Base-by-base conservation (phyloP, 2,888 invertebrate species). In the Automeris io region DNA sequence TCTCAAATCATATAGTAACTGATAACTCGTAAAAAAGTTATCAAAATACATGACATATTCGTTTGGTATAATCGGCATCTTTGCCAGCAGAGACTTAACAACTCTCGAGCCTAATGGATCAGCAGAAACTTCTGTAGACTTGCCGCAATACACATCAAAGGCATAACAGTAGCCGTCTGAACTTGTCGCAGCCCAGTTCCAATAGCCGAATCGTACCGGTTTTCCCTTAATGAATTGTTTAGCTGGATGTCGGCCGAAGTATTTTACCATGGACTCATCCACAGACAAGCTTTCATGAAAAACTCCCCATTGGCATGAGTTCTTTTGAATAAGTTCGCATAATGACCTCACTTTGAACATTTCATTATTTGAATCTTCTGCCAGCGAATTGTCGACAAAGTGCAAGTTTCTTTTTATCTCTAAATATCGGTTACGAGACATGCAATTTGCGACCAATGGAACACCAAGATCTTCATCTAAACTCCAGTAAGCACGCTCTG, bases 161-260 rank as follows among this genome's bases (percentile, higher is more conserved):
- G 40, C 39, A 32, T 50, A 49, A 29, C 51, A 52, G 38, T 48
- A 49, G 26, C 47, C 49, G 33, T 41, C 45, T 42, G 50, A 43
- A 34, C 46, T 45, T 25, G 48, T 35, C 8, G 41, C 41, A 19
- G 40, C 43, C 51, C 52, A 56, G 37, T 51, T 50, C 29, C 33
- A 36, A 37, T 52, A 52, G 19, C 52, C 51, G 41, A 33, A 24
- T 24, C n/a, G n/a, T n/a, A 24, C 9, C 24, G 24, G 24, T 24
- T 24, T 24, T 4, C 24, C 24, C 24, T 9, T 24, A 5, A 24
- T 24, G 24, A 9, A 24, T 24, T 24, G 24, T 24, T 24, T 24
- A 9, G 24, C n/a, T 24, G 24, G 24, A 24, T 24, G 24, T n/a
- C 9, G 24, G 9, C 24, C 24, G 8, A 9, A 24, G 16, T 31